Evolutionary conservation across 2,797 vertebrate species (phyloP).

Genomic region (Hyperoplus immaculatus): DNA sequence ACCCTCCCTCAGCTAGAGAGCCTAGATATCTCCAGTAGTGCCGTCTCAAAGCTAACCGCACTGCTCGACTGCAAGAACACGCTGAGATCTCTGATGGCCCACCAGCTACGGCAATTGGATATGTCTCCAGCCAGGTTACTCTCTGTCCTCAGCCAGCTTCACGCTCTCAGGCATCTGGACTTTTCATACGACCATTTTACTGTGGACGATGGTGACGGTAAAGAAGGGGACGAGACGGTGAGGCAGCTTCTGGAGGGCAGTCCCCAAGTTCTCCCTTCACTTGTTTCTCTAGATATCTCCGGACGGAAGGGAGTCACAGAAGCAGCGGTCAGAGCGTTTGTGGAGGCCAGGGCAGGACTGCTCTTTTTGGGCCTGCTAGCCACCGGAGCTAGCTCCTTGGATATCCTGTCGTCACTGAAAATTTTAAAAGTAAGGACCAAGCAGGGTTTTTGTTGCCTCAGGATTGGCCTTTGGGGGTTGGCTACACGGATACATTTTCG

Average conservation of each 20-base stretch:
- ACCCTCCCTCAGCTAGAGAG: conserved; percentile 91
- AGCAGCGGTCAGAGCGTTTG: conserved; percentile 87
- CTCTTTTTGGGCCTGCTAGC: conserved; percentile 93
- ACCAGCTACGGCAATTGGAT: conserved; percentile 91
- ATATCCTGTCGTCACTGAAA: conserved; percentile 88
- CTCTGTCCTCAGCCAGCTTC: conserved; percentile 84
- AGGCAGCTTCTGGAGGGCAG: conserved; percentile 89
- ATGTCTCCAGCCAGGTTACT: conserved; percentile 91
- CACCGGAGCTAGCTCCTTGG: conserved; percentile 91
- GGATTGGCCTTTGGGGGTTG: too few relatives aligned
- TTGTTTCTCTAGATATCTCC: conserved; percentile 94
- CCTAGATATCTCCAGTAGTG: conserved; percentile 94
- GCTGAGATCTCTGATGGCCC: conserved; percentile 90
- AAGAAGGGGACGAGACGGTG: conserved; percentile 77
- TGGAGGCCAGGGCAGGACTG: conserved; percentile 88
- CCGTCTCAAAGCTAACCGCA: conserved; percentile 90
- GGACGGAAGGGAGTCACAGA: conserved; percentile 90
- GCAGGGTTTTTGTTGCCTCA: neutral
- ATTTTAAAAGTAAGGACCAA: conserved; percentile 89
- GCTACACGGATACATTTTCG: too few relatives aligned
- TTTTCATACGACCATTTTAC: conserved; percentile 93
- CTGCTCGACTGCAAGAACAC: conserved; percentile 89
- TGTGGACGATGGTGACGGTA: conserved; percentile 81
- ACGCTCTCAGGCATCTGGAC: conserved; percentile 91
- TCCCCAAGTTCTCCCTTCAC: conserved; percentile 88